Conservation (phyloP, 1,140 invertebrate species). For the Hestina assimilis region DNA sequence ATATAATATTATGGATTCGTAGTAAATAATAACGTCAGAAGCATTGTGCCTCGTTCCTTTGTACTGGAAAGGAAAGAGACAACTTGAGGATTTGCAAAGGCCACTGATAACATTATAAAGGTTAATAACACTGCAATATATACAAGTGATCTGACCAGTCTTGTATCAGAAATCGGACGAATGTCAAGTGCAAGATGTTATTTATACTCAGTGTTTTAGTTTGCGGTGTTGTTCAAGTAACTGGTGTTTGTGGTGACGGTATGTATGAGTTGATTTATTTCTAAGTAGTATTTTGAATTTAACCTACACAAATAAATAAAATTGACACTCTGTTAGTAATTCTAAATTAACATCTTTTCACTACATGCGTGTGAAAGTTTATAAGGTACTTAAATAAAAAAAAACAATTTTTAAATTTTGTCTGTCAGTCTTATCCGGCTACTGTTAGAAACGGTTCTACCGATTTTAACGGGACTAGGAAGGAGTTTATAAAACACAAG, state of each 20-base stretch:
- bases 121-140: not conserved
- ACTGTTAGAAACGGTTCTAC: too few relatives aligned
- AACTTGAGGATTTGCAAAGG: slow-evolving; percentile 5
- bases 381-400: too few relatives aligned
- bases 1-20: not conserved
- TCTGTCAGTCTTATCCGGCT: too few relatives aligned
- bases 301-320: too few relatives aligned
- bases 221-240: not conserved
- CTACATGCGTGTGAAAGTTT: too few relatives aligned
- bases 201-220: not conserved
- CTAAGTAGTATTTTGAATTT: too few relatives aligned
- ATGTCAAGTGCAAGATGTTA: slow-evolving; percentile 8
- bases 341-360: too few relatives aligned
- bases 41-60: not conserved
- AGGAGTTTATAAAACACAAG: too few relatives aligned
- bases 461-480: too few relatives aligned
- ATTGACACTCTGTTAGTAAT: too few relatives aligned
- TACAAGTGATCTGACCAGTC: too few relatives aligned
- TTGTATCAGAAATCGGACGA: not conserved
- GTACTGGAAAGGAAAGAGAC: not conserved
- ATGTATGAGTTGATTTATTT: not conserved
- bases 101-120: not conserved
- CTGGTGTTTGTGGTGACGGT: slow-evolving; percentile 1
- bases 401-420: too few relatives aligned
- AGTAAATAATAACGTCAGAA: not conserved